phyloP scores from a whole-genome alignment of 1,140 invertebrate species.

The Anagrus nilaparvatae region DNA sequence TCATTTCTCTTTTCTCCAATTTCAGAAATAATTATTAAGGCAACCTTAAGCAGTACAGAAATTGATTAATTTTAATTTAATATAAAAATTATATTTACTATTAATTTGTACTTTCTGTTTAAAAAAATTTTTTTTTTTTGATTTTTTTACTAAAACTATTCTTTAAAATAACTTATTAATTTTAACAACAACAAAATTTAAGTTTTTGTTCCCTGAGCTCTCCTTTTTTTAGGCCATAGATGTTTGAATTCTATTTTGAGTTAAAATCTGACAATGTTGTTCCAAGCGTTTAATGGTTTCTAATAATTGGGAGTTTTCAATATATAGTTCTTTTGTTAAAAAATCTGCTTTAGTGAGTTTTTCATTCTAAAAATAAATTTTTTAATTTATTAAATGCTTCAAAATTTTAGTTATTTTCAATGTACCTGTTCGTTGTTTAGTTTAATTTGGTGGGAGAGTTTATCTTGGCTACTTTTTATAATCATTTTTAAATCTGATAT shows the following conservation, averaged over 20 bases:
- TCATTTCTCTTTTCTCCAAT: too few species aligned
- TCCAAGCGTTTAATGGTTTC: conserved; percentile 53
- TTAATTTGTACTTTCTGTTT: too few species aligned
- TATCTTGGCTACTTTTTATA: conserved; percentile 48
- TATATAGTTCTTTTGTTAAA: conserved; percentile 65
- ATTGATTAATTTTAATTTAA: too few species aligned
- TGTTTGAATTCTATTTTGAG: conserved; percentile 28
- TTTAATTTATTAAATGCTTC: not conserved
- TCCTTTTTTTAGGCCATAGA: too few species aligned
- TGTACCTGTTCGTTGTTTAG: conserved; percentile 44
- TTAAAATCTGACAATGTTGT: conserved; percentile 45
- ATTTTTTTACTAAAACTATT: too few species aligned
- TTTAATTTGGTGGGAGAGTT: conserved; percentile 53
- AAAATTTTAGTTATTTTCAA: conserved; percentile 3
- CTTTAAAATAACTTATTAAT: too few species aligned
- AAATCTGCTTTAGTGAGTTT: conserved; percentile 61
- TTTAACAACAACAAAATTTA: too few species aligned
- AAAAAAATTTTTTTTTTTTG: too few species aligned
- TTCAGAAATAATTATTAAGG: too few species aligned
- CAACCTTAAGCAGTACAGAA: too few species aligned
- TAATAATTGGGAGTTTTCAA: conserved; percentile 67
- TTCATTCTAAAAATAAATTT: conserved; percentile 34
- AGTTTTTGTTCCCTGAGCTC: too few species aligned
- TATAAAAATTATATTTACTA: too few species aligned
- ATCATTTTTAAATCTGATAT: conserved; percentile 47